Base-by-base conservation (phyloP, 2,888 invertebrate genomes). In the Pachydiplax longipennis region DNA sequence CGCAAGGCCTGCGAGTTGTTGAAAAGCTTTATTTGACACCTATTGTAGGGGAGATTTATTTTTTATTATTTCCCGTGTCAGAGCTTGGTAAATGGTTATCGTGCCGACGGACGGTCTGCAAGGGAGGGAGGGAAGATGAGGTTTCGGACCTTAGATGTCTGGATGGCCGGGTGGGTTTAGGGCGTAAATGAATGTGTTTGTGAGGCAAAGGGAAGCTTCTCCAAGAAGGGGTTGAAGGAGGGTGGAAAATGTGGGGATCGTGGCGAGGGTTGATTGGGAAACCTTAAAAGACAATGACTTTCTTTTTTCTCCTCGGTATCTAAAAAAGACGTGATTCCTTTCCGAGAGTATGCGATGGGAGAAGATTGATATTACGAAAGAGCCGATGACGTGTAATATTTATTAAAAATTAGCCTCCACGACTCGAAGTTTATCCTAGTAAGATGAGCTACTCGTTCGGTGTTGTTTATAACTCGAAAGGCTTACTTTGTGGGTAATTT, bases 61-160 rank as follows among this genome's bases (percentile, higher is more conserved):
- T 87, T 87, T 87, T 87, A 87, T 87, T 87, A 87, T 87, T 87
- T 87, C 65, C 65, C 87, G 87, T 65, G 87, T 87, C 87, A 83
- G 83, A 58, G 58, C 83, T 83, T 83, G 83, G 83, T 83, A 83
- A 83, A 83, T 83, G 83, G 83, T 83, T 83, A 83, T 83, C 83
- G 83, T 83, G 83, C 83, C 83, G 83, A 83, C 83, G 83, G 22
- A 58, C 35, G 83, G 48, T 25, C 31, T 35, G 35, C 25, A 18
- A 6, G 82, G 82, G 82, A 13, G 25, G 25, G 82, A n/a, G 48
- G 82, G 53, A 35, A 83, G 83, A 83, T 83, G 83, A 83, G 83
- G 65, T 83, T 83, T 58, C 58, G 83, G 83, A 83, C 58, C 35
- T 53, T 2, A 25, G 58, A 58, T 8, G 81, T n/a, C 40, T 37